Conservation (phyloP, 2,888 invertebrate species). For the Drosophila colorata region DNA sequence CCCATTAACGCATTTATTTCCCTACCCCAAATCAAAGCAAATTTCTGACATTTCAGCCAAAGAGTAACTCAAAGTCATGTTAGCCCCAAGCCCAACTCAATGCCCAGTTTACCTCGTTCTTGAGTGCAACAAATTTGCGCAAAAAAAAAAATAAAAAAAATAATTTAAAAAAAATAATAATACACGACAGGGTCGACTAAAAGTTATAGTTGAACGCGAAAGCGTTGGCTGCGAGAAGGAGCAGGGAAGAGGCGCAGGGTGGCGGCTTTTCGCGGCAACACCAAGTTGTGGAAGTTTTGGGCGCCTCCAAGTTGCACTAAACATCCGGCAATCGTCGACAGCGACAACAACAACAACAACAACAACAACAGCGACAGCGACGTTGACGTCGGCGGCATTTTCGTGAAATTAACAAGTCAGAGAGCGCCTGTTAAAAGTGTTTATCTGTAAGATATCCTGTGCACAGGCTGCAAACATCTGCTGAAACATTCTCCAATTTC, state of each 20-base stretch:
- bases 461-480: no score
- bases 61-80: slow-evolving; percentile 2
- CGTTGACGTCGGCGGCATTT: slow-evolving; percentile 59
- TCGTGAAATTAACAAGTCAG: slow-evolving; percentile 57
- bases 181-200: slow-evolving; percentile 57
- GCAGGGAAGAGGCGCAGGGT: background rate
- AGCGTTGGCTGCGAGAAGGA: background rate
- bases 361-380: slow-evolving; percentile 26
- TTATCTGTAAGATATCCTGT: background rate
- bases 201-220: slow-evolving; percentile 52
- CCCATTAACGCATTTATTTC: no score
- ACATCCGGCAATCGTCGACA: slow-evolving; percentile 65
- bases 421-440: background rate
- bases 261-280: slow-evolving; percentile 4
- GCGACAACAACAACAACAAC: slow-evolving; percentile 25
- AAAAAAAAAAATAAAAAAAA: background rate
- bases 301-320: slow-evolving; percentile 61
- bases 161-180: slow-evolving; percentile 35
- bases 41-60: background rate
- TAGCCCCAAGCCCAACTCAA: background rate
- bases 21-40: no score
- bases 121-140: slow-evolving; percentile 53
- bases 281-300: slow-evolving; percentile 37
- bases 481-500: no score
- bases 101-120: background rate